These are phyloP conservation scores for Pogona vitticeps DNA, from an alignment of 2,113 vertebrate genomes.

Conservation along the genomic window DNA sequence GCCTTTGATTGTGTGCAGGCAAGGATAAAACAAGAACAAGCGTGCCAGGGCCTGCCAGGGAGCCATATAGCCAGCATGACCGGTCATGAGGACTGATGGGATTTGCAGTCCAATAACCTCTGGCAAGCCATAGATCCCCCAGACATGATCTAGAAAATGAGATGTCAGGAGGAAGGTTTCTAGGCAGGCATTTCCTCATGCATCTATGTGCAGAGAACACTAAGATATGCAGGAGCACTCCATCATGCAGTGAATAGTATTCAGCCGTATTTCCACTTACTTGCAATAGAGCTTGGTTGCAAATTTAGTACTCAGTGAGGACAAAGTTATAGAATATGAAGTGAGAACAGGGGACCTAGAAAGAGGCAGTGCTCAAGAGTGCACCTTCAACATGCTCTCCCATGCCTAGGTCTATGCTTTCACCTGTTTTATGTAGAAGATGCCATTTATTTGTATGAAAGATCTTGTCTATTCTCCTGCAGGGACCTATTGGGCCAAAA, in stretches of 20 bases:
- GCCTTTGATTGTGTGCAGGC: too few species aligned
- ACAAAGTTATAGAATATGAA: not conserved
- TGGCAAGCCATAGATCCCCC: too few species aligned
- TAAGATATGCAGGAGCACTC: not conserved
- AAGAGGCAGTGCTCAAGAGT: not conserved
- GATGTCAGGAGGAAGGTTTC: not conserved
- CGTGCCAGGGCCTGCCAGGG: too few species aligned
- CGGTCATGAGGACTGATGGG: too few species aligned
- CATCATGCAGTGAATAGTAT: not conserved
- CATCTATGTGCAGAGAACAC: not conserved
- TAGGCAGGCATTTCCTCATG: not conserved
- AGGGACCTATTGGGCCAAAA: constrained; percentile 81
- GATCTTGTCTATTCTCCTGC: not conserved
- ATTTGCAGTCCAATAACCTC: too few species aligned
- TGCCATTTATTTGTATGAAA: not conserved
- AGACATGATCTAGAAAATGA: not conserved
- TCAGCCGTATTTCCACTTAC: too few species aligned
- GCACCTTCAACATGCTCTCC: too few species aligned
- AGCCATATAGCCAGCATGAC: too few species aligned
- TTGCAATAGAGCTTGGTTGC: not conserved
- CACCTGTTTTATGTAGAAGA: not conserved
- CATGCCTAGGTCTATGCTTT: not conserved
- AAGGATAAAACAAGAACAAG: too few species aligned
- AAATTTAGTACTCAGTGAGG: not conserved
- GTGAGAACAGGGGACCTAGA: not conserved